These are phyloP conservation scores for Dascyllus trimaculatus DNA, from an alignment of 2,113 vertebrate genomes.

Conservation along the genomic window DNA sequence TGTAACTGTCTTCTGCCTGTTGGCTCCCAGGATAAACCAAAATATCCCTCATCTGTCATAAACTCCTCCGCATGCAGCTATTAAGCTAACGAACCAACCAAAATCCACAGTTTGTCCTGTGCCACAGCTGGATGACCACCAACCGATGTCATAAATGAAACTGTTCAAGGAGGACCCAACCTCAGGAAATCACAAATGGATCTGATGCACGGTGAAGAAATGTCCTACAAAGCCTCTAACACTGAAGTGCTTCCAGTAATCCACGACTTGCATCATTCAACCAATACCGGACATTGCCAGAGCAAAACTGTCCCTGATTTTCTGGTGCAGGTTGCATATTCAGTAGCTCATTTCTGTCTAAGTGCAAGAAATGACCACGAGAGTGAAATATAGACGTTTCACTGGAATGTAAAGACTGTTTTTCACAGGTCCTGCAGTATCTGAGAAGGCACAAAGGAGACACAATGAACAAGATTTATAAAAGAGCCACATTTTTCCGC, in stretches of 20 bases:
- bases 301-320: slow-evolving; percentile 33
- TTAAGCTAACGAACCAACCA: slow-evolving; percentile 55
- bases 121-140: slow-evolving; percentile 15
- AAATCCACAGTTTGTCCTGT: slow-evolving; percentile 14
- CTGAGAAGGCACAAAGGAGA: slow-evolving; percentile 53
- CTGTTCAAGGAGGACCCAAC: slow-evolving; percentile 21
- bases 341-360: slow-evolving; percentile 3
- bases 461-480: slow-evolving; percentile 10
- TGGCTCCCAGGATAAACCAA: slow-evolving; percentile 31
- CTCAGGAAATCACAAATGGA: slow-evolving; percentile 24
- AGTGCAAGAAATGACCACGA: slow-evolving; percentile 11
- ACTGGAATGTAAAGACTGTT: slow-evolving; percentile 41
- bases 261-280: not conserved
- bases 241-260: slow-evolving; percentile 39
- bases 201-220: slow-evolving; percentile 20
- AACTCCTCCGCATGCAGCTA: slow-evolving; percentile 62
- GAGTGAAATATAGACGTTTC: slow-evolving; percentile 14
- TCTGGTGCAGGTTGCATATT: slow-evolving; percentile 24
- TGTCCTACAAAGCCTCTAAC: slow-evolving; percentile 11
- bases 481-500: not conserved
- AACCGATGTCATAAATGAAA: slow-evolving; percentile 13
- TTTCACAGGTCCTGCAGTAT: slow-evolving; percentile 33
- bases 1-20: slow-evolving; percentile 22
- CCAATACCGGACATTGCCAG: slow-evolving; percentile 18
- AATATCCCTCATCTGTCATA: slow-evolving; percentile 22